phyloP scores from a whole-genome alignment of 2,888 invertebrate genomes.

The Hydropsyche betteni region DNA sequence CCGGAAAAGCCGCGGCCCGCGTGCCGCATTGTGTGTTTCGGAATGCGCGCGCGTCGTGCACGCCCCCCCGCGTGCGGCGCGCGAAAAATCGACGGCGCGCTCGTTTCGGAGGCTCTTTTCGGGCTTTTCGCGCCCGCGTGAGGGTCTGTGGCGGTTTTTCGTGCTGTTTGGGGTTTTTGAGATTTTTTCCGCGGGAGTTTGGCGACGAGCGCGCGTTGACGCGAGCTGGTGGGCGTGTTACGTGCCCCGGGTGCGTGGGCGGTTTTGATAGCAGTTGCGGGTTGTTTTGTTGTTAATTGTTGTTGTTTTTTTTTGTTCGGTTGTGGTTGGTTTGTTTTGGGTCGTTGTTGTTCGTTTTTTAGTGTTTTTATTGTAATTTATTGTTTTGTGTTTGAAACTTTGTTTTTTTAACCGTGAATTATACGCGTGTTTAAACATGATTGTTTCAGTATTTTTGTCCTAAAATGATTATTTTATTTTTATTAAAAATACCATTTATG shows the following conservation, averaged over 20 bases:
- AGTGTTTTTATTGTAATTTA: neutral
- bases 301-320: neutral
- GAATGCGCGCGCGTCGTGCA: slow-evolving; percentile 10
- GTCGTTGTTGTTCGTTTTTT: neutral
- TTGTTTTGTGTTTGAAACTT: neutral
- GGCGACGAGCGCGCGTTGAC: slow-evolving; percentile 19
- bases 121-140: too few relatives aligned
- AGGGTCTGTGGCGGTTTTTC: too few relatives aligned
- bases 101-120: neutral
- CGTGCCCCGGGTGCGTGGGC: slow-evolving; percentile 24
- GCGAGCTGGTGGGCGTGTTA: slow-evolving; percentile 37
- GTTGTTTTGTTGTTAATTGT: slow-evolving; percentile 2
- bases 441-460: too few relatives aligned
- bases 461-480: too few relatives aligned
- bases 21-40: slow-evolving; percentile 3
- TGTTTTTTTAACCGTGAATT: neutral
- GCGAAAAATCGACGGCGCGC: neutral
- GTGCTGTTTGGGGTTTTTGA: too few relatives aligned
- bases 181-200: neutral
- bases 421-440: neutral
- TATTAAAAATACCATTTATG: too few relatives aligned
- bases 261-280: neutral
- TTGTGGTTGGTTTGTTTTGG: neutral
- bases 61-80: slow-evolving; percentile 4
- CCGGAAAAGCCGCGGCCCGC: neutral